Evolutionary conservation across 1,140 invertebrate genomes (phyloP), one percentile per base, ranked within the genome.

Genomic region (Carposina sasakii): DNA sequence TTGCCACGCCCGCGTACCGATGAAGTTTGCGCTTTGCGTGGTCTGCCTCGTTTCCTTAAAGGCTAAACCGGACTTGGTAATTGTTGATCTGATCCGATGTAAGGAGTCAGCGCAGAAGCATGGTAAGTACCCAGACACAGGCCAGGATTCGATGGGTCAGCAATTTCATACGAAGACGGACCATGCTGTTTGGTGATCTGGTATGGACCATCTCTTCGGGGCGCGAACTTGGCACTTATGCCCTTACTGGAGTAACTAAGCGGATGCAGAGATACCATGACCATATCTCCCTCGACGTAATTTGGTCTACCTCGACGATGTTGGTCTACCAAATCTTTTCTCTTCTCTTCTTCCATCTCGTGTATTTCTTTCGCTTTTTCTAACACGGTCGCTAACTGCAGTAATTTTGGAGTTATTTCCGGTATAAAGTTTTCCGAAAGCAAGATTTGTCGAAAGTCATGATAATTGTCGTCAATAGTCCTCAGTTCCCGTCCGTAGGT

Each of bases 141-240:
- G 3, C 19, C 33, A 3, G 33, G 15, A 16, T 10, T 16, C 10
- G 2, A n/a, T 9, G 33, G 33, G 15, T 10, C 15, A 16, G 15
- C 33, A 9, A 34, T 13, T n/a, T 13, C 33, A 16, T 34, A 34
- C 2, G 33, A 34, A 17, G 10, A 16, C 9, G 33, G 15, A 6
- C 33, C 33, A 2, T 4, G 33, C 8, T 9, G 33, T 16, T 6
- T 13, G 15, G 10, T 34, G 10, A 34, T 15, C n/a, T 16, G 1
- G 15, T 34, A 34, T 6, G 33, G 48, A 13, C 74, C 72, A 31
- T 70, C 63, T 23, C 62, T 53, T n/a, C 48, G 60, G 2, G 65
- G 67, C 0, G 61, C 55, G 19, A 78, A 62, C 34, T 78, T 76
- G 0, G 66, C 48, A 0, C 64, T 53, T 13, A 60, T 24, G 2